Evolutionary conservation across 2,797 vertebrate species (phyloP).

Genomic region (Phalanger gymnotis): DNA sequence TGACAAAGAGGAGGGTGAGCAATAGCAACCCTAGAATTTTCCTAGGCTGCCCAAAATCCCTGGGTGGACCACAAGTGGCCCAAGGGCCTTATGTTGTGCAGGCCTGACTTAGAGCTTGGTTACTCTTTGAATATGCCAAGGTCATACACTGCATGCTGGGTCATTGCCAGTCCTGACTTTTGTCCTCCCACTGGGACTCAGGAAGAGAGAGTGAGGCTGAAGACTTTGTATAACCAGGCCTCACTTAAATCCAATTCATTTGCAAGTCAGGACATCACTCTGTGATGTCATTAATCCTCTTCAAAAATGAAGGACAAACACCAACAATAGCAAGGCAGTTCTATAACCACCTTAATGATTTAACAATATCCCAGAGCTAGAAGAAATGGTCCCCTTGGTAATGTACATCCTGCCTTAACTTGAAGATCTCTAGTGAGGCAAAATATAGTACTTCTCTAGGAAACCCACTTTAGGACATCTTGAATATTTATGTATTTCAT

Average conservation of each 20-base stretch:
- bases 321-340: background rate
- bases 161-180: background rate
- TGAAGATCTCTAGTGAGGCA: background rate
- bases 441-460: background rate
- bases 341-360: background rate
- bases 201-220: background rate
- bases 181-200: background rate
- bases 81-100: no score
- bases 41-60: no score
- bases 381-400: background rate
- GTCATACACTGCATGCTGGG: background rate
- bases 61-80: no score
- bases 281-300: background rate
- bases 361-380: background rate
- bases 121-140: background rate
- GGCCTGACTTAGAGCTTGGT: background rate
- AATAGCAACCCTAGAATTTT: no score
- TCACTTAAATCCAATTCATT: background rate
- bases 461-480: background rate
- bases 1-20: no score
- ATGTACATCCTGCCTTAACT: background rate
- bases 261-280: background rate
- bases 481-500: background rate
- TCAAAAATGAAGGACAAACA: background rate
- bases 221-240: background rate